Evolutionary conservation across 1,140 invertebrate species (phyloP), one percentile per base, ranked within the genome.

Genomic region (Brachionus paranguensis): DNA sequence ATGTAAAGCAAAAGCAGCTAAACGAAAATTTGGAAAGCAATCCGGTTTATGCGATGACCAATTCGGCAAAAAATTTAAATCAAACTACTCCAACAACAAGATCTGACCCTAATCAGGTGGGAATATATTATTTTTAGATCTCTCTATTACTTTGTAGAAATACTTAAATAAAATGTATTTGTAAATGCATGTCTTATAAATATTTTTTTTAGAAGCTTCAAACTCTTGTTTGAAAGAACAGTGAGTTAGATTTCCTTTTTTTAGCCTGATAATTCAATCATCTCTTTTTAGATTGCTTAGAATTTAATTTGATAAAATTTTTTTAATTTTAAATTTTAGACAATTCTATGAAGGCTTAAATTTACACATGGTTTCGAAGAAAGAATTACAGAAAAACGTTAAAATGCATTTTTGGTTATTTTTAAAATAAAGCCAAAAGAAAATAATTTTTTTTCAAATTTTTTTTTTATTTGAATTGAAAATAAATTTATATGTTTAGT

Each of bases 101-200:
- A 76, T 76, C 72, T 76, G 72, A 76, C 4, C 33, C n/a, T 17
- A 74, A 43, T 10, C 72, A 76, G 72, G 72, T 76, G 72, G 72
- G 72, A 50, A 76, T 76, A 76, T 76, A 76, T 76, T 50, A 76
- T 24, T 76, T 76, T 76, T 76, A 76, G 20, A 41, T 43, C 10
- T n/a, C 2, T 74, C 24, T 50, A 76, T 50, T 12, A 37, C 47
- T 20, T 24, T 50, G 10, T 50, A 24, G 20, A 37, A 27, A 24
- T 14, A 50, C 24, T 50, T 37, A 27, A 76, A 76, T 50, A 47
- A 37, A 76, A 76, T 47, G 4, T 27, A 50, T 5, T 50, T 45
- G 24, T 53, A 37, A 29, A 76, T 76, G 41, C 47, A 27, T 50
- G 17, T 50, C 24, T 76, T 27, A 76, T 20, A 20, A 20, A 27